Evolutionary conservation across 2,888 invertebrate genomes (phyloP).

Genomic region (Thymelicus sylvestris): DNA sequence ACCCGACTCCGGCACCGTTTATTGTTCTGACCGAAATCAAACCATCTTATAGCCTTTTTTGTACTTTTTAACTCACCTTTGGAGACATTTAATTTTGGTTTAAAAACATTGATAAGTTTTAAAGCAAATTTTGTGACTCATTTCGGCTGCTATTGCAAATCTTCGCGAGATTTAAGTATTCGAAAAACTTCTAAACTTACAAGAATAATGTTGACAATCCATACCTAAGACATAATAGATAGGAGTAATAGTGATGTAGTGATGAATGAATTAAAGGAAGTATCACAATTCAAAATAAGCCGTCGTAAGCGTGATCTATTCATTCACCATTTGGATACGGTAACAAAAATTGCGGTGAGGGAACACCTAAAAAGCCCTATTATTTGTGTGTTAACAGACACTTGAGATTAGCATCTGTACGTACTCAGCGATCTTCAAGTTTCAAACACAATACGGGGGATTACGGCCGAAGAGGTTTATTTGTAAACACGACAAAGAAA

Average conservation of each 20-base stretch:
- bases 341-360: conserved; percentile 69
- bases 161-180: neutral
- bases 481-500: conserved; percentile 82
- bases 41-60: conserved; percentile 43
- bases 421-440: conserved; percentile 73
- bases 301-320: conserved; percentile 61
- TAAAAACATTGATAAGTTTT: conserved; percentile 33
- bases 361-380: conserved; percentile 73
- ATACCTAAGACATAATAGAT: neutral
- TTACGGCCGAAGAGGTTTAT: conserved; percentile 81
- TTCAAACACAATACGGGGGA: conserved; percentile 77
- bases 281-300: conserved; percentile 66
- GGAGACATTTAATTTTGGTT: conserved; percentile 40
- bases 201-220: conserved; percentile 3
- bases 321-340: conserved; percentile 60
- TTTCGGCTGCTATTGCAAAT: neutral
- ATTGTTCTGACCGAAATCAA: conserved; percentile 52
- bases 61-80: conserved; percentile 38
- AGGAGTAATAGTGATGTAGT: conserved; percentile 3
- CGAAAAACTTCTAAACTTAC: neutral
- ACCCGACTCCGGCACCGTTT: conserved; percentile 57
- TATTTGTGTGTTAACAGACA: conserved; percentile 82
- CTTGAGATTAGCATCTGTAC: conserved; percentile 85
- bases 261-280: conserved; percentile 59
- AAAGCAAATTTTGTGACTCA: neutral